A percentile compares a stretch with the other conserved stretches of the same genome.
Evolutionary conservation across 2,797 vertebrate species (phyloP).

Genomic region (Naso thynnoides): DNA sequence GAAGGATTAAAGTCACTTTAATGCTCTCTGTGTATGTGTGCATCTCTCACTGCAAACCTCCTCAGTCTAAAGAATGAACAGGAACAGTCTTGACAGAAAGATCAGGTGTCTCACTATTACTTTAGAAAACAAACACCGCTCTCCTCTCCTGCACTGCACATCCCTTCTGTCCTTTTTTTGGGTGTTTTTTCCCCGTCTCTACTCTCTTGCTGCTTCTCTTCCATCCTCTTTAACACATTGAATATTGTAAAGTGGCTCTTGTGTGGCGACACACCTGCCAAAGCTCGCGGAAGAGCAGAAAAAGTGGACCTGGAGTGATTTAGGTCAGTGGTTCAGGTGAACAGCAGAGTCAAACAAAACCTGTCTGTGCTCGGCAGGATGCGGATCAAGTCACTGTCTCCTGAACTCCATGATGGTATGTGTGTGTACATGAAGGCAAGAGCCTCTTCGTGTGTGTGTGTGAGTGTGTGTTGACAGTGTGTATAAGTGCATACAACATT

Average conservation of each 20-base stretch:
- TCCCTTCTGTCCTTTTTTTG: slow-evolving; percentile 19
- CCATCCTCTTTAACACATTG: neutral
- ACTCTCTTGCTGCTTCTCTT: neutral
- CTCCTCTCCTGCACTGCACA: slow-evolving; percentile 24
- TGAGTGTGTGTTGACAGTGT: slow-evolving; percentile 51
- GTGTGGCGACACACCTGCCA: slow-evolving; percentile 3
- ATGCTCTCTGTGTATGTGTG: slow-evolving; percentile 11
- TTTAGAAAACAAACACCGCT: slow-evolving; percentile 64
- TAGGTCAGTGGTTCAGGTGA: slow-evolving; percentile 68
- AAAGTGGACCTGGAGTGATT: slow-evolving; percentile 46
- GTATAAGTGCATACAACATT: slow-evolving; percentile 64
- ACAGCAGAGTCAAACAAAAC: neutral
- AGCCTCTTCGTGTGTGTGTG: slow-evolving; percentile 3
- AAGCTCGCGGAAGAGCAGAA: slow-evolving; percentile 20
- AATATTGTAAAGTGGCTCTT: neutral
- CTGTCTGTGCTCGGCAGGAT: slow-evolving; percentile 15
- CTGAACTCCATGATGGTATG: slow-evolving; percentile 24
- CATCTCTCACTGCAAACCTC: slow-evolving; percentile 30
- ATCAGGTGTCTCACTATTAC: slow-evolving; percentile 67
- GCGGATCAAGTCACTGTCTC: slow-evolving; percentile 49
- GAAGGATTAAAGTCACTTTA: slow-evolving; percentile 19
- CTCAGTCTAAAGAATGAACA: slow-evolving; percentile 47
- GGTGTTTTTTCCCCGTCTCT: slow-evolving; percentile 6
- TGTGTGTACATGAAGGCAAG: slow-evolving; percentile 6
- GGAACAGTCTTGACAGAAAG: slow-evolving; percentile 54